Base-by-base conservation (phyloP, 2,113 vertebrate species). In the Cottus gobio region DNA sequence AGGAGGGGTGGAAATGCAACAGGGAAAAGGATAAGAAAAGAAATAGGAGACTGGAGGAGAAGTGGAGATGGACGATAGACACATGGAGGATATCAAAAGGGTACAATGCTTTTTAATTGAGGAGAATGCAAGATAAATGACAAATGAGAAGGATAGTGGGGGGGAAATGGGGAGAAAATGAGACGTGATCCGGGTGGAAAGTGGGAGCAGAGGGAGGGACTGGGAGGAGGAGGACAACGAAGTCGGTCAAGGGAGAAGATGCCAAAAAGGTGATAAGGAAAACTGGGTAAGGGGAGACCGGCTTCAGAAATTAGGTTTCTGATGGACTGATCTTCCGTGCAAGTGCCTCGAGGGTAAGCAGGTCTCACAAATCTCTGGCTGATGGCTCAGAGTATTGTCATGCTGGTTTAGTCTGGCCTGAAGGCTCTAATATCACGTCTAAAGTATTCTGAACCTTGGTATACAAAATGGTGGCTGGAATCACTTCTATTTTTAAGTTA, bases 1-100 rank as follows among this genome's bases (percentile, higher is more conserved):
- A 11, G 26, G 42, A 3, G 57, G 52, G 52, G 30, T 20, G 28
- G 37, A 65, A 85, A 77, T 70, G 75, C 69, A 81, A 77, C 68
- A 79, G 76, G 80, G 73, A 79, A 93, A 82, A 85, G 86, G 82
- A 89, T 83, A 87, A 82, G 79, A 75, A 87, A 72, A 86, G 79
- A 77, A 90, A 93, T 67, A 48, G 71, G 60, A 74, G 48, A 70
- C 68, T 69, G 79, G 66, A 69, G 79, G 75, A 79, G 82, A 77
- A 30, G 52, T 71, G 62, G 52, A 73, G 68, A 88, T 71, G 62
- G 58, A 82, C 31, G 73, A 83, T 68, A 75, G 83, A 83, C 79
- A 85, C 71, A 68, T 75, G 78, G 58, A 75, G 79, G 77, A 80
- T 80, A 88, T 91, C 75, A 87, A 69, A 82, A 61, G 67, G 79